Conservation (phyloP, 2,113 vertebrate species). For the Oryzias woworae region DNA sequence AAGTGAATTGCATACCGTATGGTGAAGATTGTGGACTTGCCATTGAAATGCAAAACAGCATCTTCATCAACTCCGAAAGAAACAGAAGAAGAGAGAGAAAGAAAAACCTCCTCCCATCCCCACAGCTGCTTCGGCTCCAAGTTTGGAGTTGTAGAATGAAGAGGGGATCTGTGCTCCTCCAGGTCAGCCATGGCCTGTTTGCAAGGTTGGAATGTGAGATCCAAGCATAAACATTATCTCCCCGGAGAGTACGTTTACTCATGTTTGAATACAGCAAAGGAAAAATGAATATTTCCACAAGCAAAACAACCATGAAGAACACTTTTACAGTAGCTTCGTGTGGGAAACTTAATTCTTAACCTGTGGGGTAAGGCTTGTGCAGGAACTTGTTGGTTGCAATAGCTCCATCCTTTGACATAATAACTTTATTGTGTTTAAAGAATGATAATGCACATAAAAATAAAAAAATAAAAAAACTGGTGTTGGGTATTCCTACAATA, state of each 20-base stretch:
- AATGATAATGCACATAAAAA: conserved; percentile 31
- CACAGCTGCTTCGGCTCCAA: conserved; percentile 81
- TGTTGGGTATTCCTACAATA: no score
- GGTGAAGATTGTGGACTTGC: conserved; percentile 81
- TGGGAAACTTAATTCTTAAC: conserved; percentile 60
- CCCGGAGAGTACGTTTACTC: conserved; percentile 62
- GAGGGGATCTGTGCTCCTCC: conserved; percentile 75
- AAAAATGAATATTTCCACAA: conserved; percentile 68
- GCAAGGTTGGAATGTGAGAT: conserved; percentile 77
- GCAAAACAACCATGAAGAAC: conserved; percentile 60
- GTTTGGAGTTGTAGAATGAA: conserved; percentile 70
- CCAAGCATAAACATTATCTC: conserved; percentile 77
- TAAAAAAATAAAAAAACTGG: neutral
- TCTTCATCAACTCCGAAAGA: conserved; percentile 78
- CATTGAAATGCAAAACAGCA: conserved; percentile 89
- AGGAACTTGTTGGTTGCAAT: conserved; percentile 16
- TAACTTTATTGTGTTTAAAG: conserved; percentile 12
- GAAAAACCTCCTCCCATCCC: conserved; percentile 69
- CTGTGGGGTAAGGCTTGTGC: conserved; percentile 35
- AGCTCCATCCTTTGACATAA: conserved; percentile 17
- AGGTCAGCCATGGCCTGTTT: conserved; percentile 75
- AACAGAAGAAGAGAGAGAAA: conserved; percentile 10
- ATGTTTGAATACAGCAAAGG: conserved; percentile 62
- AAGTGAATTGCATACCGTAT: conserved; percentile 89
- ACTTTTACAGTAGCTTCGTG: conserved; percentile 41